These are phyloP conservation scores for Mesitornis unicolor DNA, from an alignment of 2,113 vertebrate species.

Conservation along the genomic window DNA sequence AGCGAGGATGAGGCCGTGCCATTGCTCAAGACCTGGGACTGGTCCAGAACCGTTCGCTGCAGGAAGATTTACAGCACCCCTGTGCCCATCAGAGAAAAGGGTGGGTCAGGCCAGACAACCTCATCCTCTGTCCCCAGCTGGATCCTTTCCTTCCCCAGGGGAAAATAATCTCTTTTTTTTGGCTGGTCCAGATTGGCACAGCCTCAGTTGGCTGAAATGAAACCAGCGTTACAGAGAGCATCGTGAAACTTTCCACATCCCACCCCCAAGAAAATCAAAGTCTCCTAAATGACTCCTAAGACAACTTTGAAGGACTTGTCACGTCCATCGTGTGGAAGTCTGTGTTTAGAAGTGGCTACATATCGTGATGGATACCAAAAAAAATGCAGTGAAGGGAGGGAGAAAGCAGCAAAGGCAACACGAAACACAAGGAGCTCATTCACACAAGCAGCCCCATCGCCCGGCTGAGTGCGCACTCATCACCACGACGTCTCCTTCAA, in stretches of 20 bases:
- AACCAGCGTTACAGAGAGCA: background rate
- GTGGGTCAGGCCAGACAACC: background rate
- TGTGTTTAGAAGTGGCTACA: fast-evolving
- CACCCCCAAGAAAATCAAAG: background rate
- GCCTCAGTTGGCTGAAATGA: fast-evolving
- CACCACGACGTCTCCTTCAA: background rate
- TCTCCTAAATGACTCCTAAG: background rate
- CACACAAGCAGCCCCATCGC: background rate
- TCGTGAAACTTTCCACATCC: background rate
- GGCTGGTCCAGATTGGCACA: background rate
- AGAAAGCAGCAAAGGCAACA: background rate
- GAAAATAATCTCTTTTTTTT: background rate
- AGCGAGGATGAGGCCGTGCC: background rate
- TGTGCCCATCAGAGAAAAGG: background rate
- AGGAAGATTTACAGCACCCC: background rate
- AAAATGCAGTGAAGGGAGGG: fast-evolving
- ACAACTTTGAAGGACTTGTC: background rate
- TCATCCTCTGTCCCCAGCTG: background rate
- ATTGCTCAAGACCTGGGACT: background rate
- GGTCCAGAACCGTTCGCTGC: background rate
- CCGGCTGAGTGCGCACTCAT: fast-evolving
- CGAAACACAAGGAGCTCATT: background rate
- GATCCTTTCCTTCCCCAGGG: background rate
- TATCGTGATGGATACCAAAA: fast-evolving
- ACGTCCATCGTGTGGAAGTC: fast-evolving